A percentile compares a stretch with the other conserved stretches of the same genome.
phyloP scores from a whole-genome alignment of 2,113 vertebrate genomes.

The Saccopteryx bilineata region DNA sequence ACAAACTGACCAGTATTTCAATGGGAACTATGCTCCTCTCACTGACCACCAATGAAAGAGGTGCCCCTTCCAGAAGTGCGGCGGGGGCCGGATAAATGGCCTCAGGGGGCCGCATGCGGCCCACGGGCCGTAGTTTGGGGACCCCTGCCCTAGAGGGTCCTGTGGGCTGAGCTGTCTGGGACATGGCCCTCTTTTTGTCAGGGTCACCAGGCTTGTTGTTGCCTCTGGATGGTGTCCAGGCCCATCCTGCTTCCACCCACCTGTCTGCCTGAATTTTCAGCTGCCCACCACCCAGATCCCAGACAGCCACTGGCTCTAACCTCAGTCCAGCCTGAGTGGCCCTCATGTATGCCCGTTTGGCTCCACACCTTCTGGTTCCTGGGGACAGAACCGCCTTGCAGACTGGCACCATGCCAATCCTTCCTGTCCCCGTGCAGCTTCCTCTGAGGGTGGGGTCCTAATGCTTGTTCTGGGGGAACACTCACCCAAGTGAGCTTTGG shows the following conservation, averaged over 20 bases:
- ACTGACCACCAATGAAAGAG: too few species aligned
- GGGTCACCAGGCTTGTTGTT: not conserved
- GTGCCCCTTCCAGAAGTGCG: too few species aligned
- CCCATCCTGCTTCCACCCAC: accelerated
- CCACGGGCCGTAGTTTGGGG: too few species aligned
- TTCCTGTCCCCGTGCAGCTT: accelerated
- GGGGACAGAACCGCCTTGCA: not conserved
- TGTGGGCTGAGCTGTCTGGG: accelerated
- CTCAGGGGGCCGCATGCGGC: too few species aligned
- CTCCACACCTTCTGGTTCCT: not conserved
- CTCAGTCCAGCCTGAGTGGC: accelerated
- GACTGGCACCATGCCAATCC: not conserved
- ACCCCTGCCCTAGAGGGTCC: not conserved
- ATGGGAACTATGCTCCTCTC: too few species aligned
- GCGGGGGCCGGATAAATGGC: too few species aligned
- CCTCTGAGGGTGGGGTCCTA: not conserved
- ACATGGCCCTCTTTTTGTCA: accelerated
- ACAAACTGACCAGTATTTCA: too few species aligned
- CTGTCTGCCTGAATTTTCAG: not conserved
- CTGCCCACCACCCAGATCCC: accelerated
- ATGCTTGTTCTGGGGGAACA: not conserved
- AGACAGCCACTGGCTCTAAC: too few species aligned
- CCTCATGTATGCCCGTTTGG: accelerated
- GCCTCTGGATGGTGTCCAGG: not conserved
- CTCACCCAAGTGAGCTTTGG: accelerated